Evolutionary conservation across 2,797 vertebrate genomes (phyloP).

Genomic region (Lepidocolaptes lacrymiger): DNA sequence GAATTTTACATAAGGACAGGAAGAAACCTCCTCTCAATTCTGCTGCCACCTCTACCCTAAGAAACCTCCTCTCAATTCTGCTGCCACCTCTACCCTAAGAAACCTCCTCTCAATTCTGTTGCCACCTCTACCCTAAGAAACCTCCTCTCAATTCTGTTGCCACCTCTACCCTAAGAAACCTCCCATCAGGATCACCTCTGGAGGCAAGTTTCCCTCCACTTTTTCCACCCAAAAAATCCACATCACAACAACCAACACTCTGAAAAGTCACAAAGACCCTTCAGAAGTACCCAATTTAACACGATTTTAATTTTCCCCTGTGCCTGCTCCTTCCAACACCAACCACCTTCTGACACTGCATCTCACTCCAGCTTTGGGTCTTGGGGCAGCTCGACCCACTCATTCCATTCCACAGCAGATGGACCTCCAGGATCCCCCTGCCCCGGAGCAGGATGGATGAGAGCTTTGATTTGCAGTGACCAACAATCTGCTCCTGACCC

Average conservation of each 20-base stretch:
- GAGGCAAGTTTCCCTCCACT: background rate
- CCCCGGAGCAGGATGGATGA: fast-evolving
- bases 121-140: background rate
- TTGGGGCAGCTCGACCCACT: fast-evolving
- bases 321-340: background rate
- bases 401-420: fast-evolving
- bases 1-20: background rate
- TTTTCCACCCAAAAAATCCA: background rate
- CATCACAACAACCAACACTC: fast-evolving
- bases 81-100: background rate
- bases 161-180: background rate
- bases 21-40: background rate
- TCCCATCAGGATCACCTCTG: background rate
- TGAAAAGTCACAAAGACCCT: background rate
- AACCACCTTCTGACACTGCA: fast-evolving
- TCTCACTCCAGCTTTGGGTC: background rate
- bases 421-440: fast-evolving
- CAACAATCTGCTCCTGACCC: background rate
- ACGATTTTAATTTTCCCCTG: background rate
- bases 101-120: background rate
- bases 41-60: background rate
- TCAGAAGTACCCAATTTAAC: background rate
- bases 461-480: background rate
- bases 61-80: background rate
- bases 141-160: background rate